Conservation (phyloP, 92 coral and sea anemone species). For the Scolanthus callimorphus region DNA sequence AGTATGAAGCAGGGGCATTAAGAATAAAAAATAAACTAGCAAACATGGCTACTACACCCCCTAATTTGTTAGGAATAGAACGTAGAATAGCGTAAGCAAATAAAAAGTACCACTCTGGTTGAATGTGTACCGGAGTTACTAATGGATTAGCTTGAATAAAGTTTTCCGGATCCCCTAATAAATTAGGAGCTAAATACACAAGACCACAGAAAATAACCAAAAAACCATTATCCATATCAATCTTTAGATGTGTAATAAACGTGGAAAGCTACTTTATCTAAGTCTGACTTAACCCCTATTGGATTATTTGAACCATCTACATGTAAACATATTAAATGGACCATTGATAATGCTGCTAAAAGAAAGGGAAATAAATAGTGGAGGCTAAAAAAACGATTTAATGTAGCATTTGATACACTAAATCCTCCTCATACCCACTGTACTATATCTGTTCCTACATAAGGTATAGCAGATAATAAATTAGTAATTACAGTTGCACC, state of each 20-base stretch:
- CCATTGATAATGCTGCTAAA: constrained; percentile 37
- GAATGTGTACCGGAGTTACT: constrained; percentile 83
- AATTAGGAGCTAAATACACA: constrained; percentile 54
- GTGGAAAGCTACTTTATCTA: constrained; percentile 61
- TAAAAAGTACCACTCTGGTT: constrained; percentile 85
- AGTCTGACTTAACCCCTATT: constrained; percentile 38
- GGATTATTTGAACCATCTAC: constrained; percentile 71
- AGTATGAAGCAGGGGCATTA: constrained; percentile 56
- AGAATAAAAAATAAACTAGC: constrained; percentile 62
- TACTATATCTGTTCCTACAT: constrained; percentile 69
- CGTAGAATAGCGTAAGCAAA: constrained; percentile 77
- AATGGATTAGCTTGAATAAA: constrained; percentile 74
- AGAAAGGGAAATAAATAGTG: constrained; percentile 78
- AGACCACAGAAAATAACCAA: constrained; percentile 33
- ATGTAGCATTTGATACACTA: constrained; percentile 70
- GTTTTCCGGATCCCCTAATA: constrained; percentile 76
- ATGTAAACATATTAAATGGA: constrained; percentile 64
- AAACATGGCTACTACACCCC: constrained; percentile 73
- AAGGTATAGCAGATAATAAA: constrained; percentile 69
- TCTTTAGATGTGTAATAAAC: constrained; percentile 71
- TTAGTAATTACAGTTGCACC: constrained; percentile 90
- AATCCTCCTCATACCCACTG: constrained; percentile 87
- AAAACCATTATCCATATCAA: constrained; percentile 50
- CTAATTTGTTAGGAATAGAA: constrained; percentile 80
- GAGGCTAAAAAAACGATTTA: constrained; percentile 63